Evolutionary conservation across 2,888 invertebrate genomes (phyloP).

Genomic region (Dicycla oo): DNA sequence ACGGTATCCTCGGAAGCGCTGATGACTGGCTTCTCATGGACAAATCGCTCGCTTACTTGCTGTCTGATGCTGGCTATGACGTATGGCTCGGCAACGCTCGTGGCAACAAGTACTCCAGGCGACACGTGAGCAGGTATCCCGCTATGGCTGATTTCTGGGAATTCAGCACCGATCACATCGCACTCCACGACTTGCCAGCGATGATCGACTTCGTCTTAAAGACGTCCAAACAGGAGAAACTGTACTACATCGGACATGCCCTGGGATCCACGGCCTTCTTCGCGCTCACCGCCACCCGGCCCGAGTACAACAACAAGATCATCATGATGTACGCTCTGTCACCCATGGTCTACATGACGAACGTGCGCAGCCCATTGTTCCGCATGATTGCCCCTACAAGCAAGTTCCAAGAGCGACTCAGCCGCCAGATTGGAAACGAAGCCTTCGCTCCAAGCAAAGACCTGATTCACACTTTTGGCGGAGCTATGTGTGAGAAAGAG

Average conservation of each 20-base stretch:
- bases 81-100: constrained; percentile 87
- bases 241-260: constrained; percentile 83
- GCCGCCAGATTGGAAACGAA: constrained; percentile 75
- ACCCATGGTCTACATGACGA: constrained; percentile 85
- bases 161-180: constrained; percentile 85
- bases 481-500: constrained; percentile 78
- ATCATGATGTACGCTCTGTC: constrained; percentile 83
- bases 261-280: constrained; percentile 82
- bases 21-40: constrained; percentile 93
- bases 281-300: constrained; percentile 78
- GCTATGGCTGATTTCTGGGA: constrained; percentile 84
- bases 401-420: constrained; percentile 73
- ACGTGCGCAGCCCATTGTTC: constrained; percentile 83
- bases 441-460: constrained; percentile 79
- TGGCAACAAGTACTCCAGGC: constrained; percentile 82
- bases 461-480: constrained; percentile 77
- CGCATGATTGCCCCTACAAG: constrained; percentile 83
- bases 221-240: constrained; percentile 77
- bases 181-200: constrained; percentile 83
- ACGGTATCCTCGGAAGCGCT: constrained; percentile 92
- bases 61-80: constrained; percentile 84
- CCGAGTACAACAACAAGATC: constrained; percentile 84
- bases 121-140: constrained; percentile 81
- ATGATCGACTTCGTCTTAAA: constrained; percentile 84
- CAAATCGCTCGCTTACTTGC: constrained; percentile 84